Evolutionary conservation across 2,113 vertebrate species (phyloP), one percentile per base, ranked within the genome.

Genomic region (Callipepla squamata): DNA sequence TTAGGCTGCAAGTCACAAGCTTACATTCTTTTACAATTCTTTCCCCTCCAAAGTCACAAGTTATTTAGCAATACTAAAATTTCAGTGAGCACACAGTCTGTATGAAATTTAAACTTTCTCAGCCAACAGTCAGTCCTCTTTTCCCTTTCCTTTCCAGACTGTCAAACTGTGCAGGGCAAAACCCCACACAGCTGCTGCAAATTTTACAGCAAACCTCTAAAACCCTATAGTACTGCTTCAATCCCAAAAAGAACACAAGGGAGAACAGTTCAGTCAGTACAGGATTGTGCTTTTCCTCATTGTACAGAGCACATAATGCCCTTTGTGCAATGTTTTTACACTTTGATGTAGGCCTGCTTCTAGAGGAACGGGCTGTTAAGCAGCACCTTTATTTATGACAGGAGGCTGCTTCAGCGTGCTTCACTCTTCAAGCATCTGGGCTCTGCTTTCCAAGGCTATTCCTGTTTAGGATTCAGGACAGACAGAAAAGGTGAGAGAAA

Each of bases 321-420:
- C 20, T 42, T 63, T 34, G 40, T 45, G 51, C 57, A 75, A 9
- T 47, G 55, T 32, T 47, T 47, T 47, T 45, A 44, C 40, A 42
- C 28, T 55, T 73, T 14, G 23, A 69, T 50, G n/a, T n/a, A 73
- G 36, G 26, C 18, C 17, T 22, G 26, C 5, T 85, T 59, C 42
- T 20, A 16, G 30, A 59, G 23, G 19, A 74, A 51, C 1, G 12
- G 69, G 28, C 26, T 70, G 3, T 38, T 45, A 40, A 80, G 30
- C 6, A 88, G 10, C 20, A 55, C 21, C 5, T 6, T 58, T 45
- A 53, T 53, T 74, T 69, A 53, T 50, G 66, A 48, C 0, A 0
- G n/a, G 17, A 45, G 11, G 13, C 22, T 28, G 28, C 26, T 11
- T 34, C 57, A 66, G 26, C 11, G 2, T 21, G 42, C 28, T 18